Evolutionary conservation across 2,888 invertebrate species (phyloP), one percentile per base, ranked within the genome.

Genomic region (Onchidella celtica): DNA sequence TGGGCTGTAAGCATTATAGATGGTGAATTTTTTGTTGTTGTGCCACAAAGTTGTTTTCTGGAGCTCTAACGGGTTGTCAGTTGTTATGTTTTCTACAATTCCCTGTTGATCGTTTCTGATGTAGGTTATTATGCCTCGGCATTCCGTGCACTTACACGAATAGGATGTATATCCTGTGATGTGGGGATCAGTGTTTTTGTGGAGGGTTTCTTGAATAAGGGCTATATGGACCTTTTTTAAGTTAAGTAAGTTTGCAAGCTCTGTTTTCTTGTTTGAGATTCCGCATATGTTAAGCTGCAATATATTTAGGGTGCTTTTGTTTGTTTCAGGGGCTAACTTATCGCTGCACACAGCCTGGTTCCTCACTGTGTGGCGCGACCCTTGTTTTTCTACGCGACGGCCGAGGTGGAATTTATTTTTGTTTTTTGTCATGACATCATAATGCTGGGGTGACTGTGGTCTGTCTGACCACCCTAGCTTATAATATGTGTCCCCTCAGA

Each of bases 251-350:
- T 70, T 70, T 3, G 3, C 38, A 40, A 70, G 70, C 27, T 70
- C 70, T 14, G 70, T 70, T n/a, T 70, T 70, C 27, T 70, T 70
- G 47, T 40, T 40, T 40, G n/a, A 38, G 29, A 66, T 29, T 29
- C 66, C 66, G 34, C 34, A 66, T 27, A 66, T 66, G 66, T 66
- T 66, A 32, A 66, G 66, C 34, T 66, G 29, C 34, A 66, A 27
- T 27, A 66, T 27, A 21, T 66, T 66, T 27, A 66, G 34, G 36
- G 55, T 77, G n/a, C 11, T 74, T 3, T 89, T 87, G 55, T 69
- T 57, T 1, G 88, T 88, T 3, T 61, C 61, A n/a, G n/a, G 38
- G 21, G n/a, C n/a, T n/a, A n/a, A n/a, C n/a, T n/a, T n/a, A n/a
- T n/a, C n/a, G n/a, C n/a, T n/a, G n/a, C n/a, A n/a, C n/a, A n/a